Evolutionary conservation across 2,888 invertebrate genomes (phyloP).

Genomic region (Thera obeliscata): DNA sequence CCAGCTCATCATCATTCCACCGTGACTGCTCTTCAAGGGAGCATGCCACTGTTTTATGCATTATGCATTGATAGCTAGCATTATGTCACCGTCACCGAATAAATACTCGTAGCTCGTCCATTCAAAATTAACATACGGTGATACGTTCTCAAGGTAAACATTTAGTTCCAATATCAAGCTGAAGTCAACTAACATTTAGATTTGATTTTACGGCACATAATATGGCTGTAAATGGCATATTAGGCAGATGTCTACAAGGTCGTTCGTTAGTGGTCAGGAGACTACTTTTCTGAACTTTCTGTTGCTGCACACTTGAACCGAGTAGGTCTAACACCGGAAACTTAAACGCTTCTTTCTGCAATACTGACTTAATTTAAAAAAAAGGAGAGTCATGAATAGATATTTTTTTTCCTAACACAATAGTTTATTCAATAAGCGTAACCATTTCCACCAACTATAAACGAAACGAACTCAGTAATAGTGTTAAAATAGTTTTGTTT

Average conservation of each 20-base stretch:
- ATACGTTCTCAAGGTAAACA: slow-evolving; percentile 14
- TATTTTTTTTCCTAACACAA: background rate
- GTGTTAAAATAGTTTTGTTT: slow-evolving; percentile 1
- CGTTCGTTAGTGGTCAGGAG: no score
- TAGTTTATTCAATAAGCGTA: background rate
- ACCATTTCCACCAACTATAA: background rate
- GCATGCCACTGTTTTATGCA: slow-evolving; percentile 39
- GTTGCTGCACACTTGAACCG: no score
- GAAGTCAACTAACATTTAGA: background rate
- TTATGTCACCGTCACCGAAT: slow-evolving; percentile 35
- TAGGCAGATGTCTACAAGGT: no score
- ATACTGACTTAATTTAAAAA: no score
- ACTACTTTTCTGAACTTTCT: no score
- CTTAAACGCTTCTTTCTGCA: no score
- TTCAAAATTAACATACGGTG: slow-evolving; percentile 34
- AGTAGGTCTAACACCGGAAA: no score
- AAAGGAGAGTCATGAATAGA: no score
- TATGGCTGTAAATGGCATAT: background rate
- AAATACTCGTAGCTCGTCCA: slow-evolving; percentile 30
- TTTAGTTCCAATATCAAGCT: slow-evolving; percentile 1
- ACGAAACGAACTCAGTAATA: background rate
- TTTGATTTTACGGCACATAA: background rate
- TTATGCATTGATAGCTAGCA: slow-evolving; percentile 43
- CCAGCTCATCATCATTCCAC: slow-evolving; percentile 42
- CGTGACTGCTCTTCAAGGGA: slow-evolving; percentile 39